These are phyloP conservation scores for Pseudopodoces humilis DNA, from an alignment of 2,113 vertebrate genomes.

Conservation along the genomic window DNA sequence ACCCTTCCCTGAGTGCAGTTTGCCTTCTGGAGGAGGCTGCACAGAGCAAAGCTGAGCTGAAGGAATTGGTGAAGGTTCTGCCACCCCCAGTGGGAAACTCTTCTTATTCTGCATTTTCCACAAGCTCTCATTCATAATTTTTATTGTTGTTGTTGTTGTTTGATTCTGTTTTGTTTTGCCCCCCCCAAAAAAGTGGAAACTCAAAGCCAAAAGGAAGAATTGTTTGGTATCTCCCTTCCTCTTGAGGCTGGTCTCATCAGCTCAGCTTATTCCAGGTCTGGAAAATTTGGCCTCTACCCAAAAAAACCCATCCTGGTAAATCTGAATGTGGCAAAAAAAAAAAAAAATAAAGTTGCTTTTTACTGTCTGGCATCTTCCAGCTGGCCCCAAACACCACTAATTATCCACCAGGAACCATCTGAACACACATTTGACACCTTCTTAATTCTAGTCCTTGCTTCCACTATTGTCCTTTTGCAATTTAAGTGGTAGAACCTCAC, in stretches of 20 bases:
- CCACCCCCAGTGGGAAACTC: background rate
- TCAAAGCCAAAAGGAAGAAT: background rate
- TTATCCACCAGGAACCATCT: background rate
- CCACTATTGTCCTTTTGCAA: background rate
- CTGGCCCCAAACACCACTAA: background rate
- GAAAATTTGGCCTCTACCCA: background rate
- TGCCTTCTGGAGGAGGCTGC: background rate
- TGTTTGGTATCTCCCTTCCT: background rate
- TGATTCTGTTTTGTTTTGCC: background rate
- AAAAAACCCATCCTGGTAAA: background rate
- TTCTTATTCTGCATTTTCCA: background rate
- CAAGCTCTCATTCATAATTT: background rate
- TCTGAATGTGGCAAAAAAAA: background rate
- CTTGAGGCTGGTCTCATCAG: background rate
- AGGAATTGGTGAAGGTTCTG: background rate
- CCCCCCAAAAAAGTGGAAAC: background rate
- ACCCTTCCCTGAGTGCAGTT: background rate
- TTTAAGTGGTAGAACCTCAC: background rate
- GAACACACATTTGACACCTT: background rate
- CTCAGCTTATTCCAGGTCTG: background rate
- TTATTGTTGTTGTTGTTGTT: rapidly evolving
- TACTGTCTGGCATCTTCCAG: background rate
- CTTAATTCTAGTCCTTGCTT: background rate
- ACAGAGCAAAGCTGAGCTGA: background rate
- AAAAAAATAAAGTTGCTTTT: background rate